Evolutionary conservation across 2,797 vertebrate species (phyloP).

Genomic region (Brachyalestes nurse): DNA sequence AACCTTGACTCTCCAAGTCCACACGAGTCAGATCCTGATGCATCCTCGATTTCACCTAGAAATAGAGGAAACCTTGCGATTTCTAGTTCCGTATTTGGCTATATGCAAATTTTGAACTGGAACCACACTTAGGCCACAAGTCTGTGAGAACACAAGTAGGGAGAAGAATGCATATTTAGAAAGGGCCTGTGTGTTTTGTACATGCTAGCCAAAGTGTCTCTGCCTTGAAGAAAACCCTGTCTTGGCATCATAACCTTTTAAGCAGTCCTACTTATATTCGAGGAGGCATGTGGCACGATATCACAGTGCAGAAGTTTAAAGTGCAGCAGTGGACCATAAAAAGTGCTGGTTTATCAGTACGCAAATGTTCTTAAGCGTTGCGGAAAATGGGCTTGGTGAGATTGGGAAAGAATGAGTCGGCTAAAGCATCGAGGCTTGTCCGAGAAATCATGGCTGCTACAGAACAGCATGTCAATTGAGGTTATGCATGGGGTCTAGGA

Average conservation of each 20-base stretch:
- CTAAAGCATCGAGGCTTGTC: not conserved
- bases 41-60: too few relatives aligned
- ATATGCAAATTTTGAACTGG: too few relatives aligned
- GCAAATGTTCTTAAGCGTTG: not conserved
- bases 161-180: too few relatives aligned
- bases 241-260: slow-evolving; percentile 7
- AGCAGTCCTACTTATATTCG: not conserved
- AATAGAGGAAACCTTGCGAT: too few relatives aligned
- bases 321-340: slow-evolving; percentile 30
- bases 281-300: slow-evolving; percentile 20
- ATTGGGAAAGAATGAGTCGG: not conserved
- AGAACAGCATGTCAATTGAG: slow-evolving; percentile 1
- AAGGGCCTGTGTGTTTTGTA: slow-evolving; percentile 4
- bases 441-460: slow-evolving; percentile 3
- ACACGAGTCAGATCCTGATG: too few relatives aligned
- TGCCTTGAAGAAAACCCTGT: not conserved
- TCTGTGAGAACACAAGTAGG: too few relatives aligned
- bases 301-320: slow-evolving; percentile 33
- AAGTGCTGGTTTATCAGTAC: slow-evolving; percentile 27
- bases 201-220: not conserved
- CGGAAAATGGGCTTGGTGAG: slow-evolving; percentile 30
- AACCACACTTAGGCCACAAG: too few relatives aligned
- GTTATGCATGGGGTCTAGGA: not conserved
- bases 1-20: too few relatives aligned
- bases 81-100: too few relatives aligned